These are phyloP conservation scores for Nowickia ferox DNA, from an alignment of 2,888 invertebrate species.

Conservation along the genomic window DNA sequence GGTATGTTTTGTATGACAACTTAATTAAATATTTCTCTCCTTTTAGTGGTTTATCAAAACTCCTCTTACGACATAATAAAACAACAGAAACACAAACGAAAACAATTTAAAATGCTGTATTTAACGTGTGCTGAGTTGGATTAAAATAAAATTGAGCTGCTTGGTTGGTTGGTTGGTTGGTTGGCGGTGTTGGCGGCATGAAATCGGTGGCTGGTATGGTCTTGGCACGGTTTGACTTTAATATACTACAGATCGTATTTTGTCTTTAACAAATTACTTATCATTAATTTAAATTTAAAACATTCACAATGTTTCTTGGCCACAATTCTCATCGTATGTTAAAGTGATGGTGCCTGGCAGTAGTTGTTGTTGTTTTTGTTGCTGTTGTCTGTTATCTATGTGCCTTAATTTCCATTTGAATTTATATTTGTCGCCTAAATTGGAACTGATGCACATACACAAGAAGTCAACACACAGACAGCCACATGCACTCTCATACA, in stretches of 20 bases:
- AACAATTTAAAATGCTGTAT: neutral
- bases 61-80: slow-evolving; percentile 42
- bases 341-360: neutral
- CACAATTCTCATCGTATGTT: slow-evolving; percentile 51
- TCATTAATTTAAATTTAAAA: slow-evolving; percentile 73
- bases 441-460: slow-evolving; percentile 72
- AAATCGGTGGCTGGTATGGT: slow-evolving; percentile 10
- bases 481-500: slow-evolving; percentile 2
- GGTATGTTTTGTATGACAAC: slow-evolving; percentile 69
- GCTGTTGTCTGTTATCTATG: slow-evolving; percentile 62
- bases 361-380: slow-evolving; percentile 22
- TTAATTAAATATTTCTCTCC: slow-evolving; percentile 72
- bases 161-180: too few species aligned
- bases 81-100: neutral
- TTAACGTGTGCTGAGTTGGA: slow-evolving; percentile 31
- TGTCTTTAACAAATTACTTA: slow-evolving; percentile 72
- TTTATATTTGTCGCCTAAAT: slow-evolving; percentile 75
- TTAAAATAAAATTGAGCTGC: neutral
- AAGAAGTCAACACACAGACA: neutral
- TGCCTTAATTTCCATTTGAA: slow-evolving; percentile 72
- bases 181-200: slow-evolving; percentile 14
- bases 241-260: slow-evolving; percentile 69
- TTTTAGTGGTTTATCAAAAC: slow-evolving; percentile 59
- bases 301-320: slow-evolving; percentile 63
- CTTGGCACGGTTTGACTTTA: slow-evolving; percentile 37